Evolutionary conservation across 2,888 invertebrate genomes (phyloP), one percentile per base, ranked within the genome.

Genomic region (Norana najaformis): DNA sequence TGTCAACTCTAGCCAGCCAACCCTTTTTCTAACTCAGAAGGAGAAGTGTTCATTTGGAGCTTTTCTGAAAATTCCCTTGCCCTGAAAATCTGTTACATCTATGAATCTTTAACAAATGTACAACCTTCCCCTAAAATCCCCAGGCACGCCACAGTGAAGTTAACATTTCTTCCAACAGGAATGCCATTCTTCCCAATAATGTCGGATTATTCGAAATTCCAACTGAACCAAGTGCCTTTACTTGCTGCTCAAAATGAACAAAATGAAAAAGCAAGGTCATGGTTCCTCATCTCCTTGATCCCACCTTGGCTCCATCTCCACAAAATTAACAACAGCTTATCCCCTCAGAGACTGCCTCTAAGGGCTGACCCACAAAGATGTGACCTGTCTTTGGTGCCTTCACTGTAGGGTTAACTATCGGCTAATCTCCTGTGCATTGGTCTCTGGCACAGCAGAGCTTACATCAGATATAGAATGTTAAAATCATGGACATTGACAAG

Each of bases 271-370:
- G 8, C 8, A 69, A 69, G 69, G 69, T 69, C 69, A 69, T n/a
- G n/a, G 69, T n/a, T 69, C 69, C n/a, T 69, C 30, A n/a, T n/a
- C n/a, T 30, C 69, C 69, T 69, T 69, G 69, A 69, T 69, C 69
- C 69, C n/a, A n/a, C 69, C 3, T n/a, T 69, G 69, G 69, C 8
- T n/a, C 69, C 11, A 13, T n/a, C 69, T 69, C 69, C 69, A 69
- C 69, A n/a, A n/a, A n/a, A 23, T 69, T 69, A 69, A 69, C 69
- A 69, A 69, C 69, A 69, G n/a, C n/a, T 69, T n/a, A 69, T 69
- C n/a, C 69, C 69, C 1, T n/a, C n/a, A n/a, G 30, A 30, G 4
- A n/a, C n/a, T n/a, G 69, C n/a, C 69, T 69, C 69, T 69, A n/a
- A 69, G 69, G 69, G n/a, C 69, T n/a, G 30, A 69, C 69, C 69